phyloP scores from a whole-genome alignment of 2,888 invertebrate genomes.

The Magallana nippona region DNA sequence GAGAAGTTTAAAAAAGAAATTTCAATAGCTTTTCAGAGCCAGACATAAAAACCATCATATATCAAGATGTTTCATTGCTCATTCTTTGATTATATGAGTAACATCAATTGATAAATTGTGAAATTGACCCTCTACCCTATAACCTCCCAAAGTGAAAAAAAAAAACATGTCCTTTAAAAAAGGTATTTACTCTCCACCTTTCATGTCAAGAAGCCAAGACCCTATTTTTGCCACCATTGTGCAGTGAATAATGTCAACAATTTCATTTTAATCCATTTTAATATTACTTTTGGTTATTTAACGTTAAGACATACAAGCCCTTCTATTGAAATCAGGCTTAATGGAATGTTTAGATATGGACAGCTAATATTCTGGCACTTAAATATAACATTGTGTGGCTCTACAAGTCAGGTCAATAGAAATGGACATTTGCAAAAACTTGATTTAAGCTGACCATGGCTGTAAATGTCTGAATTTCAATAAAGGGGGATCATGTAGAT shows the following conservation, averaged over 20 bases:
- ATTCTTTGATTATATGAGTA: neutral
- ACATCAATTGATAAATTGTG: slow-evolving; percentile 9
- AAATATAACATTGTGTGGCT: neutral
- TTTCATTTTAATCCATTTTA: slow-evolving; percentile 24
- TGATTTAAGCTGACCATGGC: slow-evolving; percentile 21
- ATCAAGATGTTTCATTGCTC: slow-evolving; percentile 1
- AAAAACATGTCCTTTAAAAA: neutral
- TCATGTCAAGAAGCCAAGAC: slow-evolving; percentile 22
- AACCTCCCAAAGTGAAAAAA: neutral
- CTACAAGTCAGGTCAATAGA: neutral
- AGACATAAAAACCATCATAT: neutral
- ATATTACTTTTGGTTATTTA: slow-evolving; percentile 28
- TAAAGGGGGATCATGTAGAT: slow-evolving; percentile 27
- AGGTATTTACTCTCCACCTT: neutral
- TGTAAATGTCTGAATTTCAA: slow-evolving; percentile 11
- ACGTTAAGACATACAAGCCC: slow-evolving; percentile 16
- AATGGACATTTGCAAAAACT: slow-evolving; percentile 17
- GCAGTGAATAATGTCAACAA: slow-evolving; percentile 5
- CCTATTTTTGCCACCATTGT: neutral
- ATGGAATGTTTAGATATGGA: slow-evolving; percentile 16
- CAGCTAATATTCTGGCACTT: slow-evolving; percentile 8
- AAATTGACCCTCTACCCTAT: slow-evolving; percentile 19
- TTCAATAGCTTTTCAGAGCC: slow-evolving; percentile 21
- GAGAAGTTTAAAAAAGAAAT: slow-evolving; percentile 2
- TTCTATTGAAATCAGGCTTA: slow-evolving; percentile 19